Percentiles rank a stretch among this genome's conserved stretches.
phyloP scores from a whole-genome alignment of 2,113 vertebrate genomes.

The Solea senegalensis region DNA sequence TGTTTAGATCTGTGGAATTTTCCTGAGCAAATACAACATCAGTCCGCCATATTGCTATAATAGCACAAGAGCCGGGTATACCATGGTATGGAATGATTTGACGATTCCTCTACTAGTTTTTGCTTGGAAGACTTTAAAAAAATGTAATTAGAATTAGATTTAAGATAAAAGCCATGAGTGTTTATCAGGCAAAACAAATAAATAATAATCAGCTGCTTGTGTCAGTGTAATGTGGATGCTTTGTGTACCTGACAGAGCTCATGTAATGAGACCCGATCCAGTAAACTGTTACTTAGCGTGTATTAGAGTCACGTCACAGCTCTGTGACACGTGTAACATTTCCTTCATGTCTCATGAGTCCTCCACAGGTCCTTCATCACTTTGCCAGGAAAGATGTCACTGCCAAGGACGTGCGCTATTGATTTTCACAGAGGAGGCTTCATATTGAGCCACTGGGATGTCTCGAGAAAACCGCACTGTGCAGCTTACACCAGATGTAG shows the following conservation, averaged over 20 bases:
- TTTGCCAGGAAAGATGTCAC: conserved; percentile 2
- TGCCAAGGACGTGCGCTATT: conserved; percentile 13
- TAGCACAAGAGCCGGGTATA: too few relatives aligned
- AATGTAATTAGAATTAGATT: too few relatives aligned
- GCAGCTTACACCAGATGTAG: conserved; percentile 14
- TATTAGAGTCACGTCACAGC: neutral
- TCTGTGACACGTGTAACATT: neutral
- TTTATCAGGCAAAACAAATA: too few relatives aligned
- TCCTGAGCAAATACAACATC: too few relatives aligned
- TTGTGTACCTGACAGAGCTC: neutral
- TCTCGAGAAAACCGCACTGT: neutral
- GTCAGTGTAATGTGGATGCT: too few relatives aligned
- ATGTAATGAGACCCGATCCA: neutral
- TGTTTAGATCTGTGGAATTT: too few relatives aligned
- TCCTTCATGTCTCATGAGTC: neutral
- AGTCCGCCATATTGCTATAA: too few relatives aligned
- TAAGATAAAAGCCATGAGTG: too few relatives aligned
- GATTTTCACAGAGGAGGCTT: conserved; percentile 18
- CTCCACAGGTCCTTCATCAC: neutral
- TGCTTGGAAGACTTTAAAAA: too few relatives aligned
- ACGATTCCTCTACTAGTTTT: too few relatives aligned
- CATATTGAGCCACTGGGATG: conserved; percentile 1
- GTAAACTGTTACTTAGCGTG: neutral
- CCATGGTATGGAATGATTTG: too few relatives aligned
- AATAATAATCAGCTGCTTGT: too few relatives aligned